Percentiles rank a stretch among this genome's conserved stretches.
Conservation (phyloP, 2,888 invertebrate genomes). For the Prenolepis imparis region DNA sequence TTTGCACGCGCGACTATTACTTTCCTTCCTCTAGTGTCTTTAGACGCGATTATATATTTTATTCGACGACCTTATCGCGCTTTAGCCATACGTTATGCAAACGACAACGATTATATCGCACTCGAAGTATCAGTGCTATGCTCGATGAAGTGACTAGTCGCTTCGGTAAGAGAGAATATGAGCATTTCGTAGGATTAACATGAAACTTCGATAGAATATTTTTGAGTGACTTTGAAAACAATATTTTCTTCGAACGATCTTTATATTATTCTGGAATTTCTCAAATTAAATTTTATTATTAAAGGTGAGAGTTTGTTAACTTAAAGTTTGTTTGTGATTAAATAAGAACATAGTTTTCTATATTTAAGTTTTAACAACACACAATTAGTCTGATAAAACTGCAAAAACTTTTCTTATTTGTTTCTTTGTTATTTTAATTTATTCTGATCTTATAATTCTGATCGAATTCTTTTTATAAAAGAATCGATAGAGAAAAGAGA, state of each 20-base stretch:
- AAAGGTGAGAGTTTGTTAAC: not conserved
- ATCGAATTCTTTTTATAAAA: not conserved
- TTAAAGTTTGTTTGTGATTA: not conserved
- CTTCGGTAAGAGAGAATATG: not conserved
- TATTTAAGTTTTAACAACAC: not conserved
- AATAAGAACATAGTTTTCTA: not conserved
- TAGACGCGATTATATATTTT: slow-evolving; percentile 15
- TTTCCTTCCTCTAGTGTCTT: slow-evolving; percentile 32
- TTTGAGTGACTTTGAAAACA: not conserved
- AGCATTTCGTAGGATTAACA: not conserved
- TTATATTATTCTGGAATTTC: not conserved
- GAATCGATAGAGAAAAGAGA: not conserved
- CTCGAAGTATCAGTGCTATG: not conserved
- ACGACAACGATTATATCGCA: slow-evolving; percentile 42
- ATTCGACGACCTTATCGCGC: slow-evolving; percentile 31
- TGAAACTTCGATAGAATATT: not conserved
- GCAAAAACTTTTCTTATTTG: not conserved
- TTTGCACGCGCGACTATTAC: slow-evolving; percentile 40
- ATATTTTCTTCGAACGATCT: not conserved
- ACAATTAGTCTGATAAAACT: not conserved
- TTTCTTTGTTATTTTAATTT: not conserved
- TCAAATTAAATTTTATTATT: not conserved
- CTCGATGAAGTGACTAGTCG: not conserved
- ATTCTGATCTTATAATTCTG: not conserved
- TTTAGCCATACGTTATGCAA: slow-evolving; percentile 36